A percentile compares a stretch with the other conserved stretches of the same genome.
Conservation (phyloP, 1,140 invertebrate species). For the Zaprionus taronus region DNA sequence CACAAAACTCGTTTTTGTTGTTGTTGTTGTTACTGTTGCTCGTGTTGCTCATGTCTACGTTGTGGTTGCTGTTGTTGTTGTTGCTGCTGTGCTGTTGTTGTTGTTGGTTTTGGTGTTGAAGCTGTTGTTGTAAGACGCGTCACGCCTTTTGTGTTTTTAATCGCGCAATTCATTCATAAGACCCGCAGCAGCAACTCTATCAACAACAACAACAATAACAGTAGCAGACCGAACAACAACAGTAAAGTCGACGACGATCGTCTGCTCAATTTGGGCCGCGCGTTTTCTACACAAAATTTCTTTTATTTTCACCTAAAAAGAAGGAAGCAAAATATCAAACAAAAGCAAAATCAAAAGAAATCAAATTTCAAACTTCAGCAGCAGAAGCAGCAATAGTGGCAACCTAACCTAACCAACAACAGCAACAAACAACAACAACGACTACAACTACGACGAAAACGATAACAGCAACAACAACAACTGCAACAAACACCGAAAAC, state of each 20-base stretch:
- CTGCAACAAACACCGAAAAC: slow-evolving; percentile 20
- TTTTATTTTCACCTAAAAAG: slow-evolving; percentile 46
- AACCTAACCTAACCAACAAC: slow-evolving; percentile 4
- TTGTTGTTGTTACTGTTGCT: slow-evolving; percentile 20
- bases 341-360: slow-evolving; percentile 55
- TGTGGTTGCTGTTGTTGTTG: slow-evolving; percentile 13
- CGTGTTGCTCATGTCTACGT: background rate
- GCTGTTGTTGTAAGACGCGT: slow-evolving; percentile 41
- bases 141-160: slow-evolving; percentile 61
- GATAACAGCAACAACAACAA: slow-evolving; percentile 8
- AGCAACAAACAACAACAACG: slow-evolving; percentile 28
- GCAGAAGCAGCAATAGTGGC: slow-evolving; percentile 12
- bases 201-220: slow-evolving; percentile 15
- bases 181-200: slow-evolving; percentile 19
- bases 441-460: slow-evolving; percentile 6
- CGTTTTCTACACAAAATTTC: slow-evolving; percentile 49
- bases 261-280: slow-evolving; percentile 50
- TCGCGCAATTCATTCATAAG: slow-evolving; percentile 56
- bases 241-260: slow-evolving; percentile 31
- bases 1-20: slow-evolving; percentile 52
- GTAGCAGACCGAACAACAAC: slow-evolving; percentile 22
- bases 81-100: background rate
- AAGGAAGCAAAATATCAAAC: slow-evolving; percentile 47
- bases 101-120: slow-evolving; percentile 8
- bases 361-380: slow-evolving; percentile 51